phyloP scores from a whole-genome alignment of 2,797 vertebrate species.

The Ctenopoma kingsleyae region DNA sequence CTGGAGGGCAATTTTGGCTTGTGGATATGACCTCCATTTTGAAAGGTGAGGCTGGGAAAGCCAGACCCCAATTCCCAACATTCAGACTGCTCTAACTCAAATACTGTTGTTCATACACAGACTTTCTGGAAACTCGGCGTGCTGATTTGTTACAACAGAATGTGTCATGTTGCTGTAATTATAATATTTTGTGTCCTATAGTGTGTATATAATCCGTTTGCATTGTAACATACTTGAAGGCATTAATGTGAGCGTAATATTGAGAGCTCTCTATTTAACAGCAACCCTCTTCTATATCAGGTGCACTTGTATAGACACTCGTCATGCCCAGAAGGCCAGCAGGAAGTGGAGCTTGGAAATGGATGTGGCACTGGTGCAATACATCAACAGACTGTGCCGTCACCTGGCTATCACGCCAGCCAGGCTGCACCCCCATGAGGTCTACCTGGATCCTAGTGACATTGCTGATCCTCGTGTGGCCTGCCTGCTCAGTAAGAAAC shows the following conservation, averaged over 20 bases:
- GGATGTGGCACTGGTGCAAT: slow-evolving; percentile 95
- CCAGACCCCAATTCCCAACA: neutral
- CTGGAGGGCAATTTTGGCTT: slow-evolving; percentile 96
- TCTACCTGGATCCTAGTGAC: slow-evolving; percentile 93
- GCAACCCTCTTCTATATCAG: slow-evolving; percentile 49
- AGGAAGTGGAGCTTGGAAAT: slow-evolving; percentile 96
- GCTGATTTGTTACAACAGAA: slow-evolving; percentile 4
- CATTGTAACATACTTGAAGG: neutral
- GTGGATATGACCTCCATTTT: slow-evolving; percentile 97
- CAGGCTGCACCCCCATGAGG: slow-evolving; percentile 95
- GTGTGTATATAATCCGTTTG: neutral
- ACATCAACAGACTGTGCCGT: slow-evolving; percentile 94
- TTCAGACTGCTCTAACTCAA: slow-evolving; percentile 1
- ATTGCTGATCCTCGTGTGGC: slow-evolving; percentile 91
- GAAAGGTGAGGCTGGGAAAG: slow-evolving; percentile 88
- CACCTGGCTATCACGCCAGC: slow-evolving; percentile 96
- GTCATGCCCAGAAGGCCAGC: slow-evolving; percentile 94
- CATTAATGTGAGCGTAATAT: neutral
- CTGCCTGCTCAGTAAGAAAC: slow-evolving; percentile 89
- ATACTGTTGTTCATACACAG: neutral
- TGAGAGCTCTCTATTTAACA: slow-evolving; percentile 7
- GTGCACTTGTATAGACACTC: slow-evolving; percentile 91
- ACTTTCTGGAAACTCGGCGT: neutral
- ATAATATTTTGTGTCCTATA: neutral
- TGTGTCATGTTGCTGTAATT: neutral